Evolutionary conservation across 1,140 invertebrate species (phyloP).

Genomic region (Bicyclus anynana): DNA sequence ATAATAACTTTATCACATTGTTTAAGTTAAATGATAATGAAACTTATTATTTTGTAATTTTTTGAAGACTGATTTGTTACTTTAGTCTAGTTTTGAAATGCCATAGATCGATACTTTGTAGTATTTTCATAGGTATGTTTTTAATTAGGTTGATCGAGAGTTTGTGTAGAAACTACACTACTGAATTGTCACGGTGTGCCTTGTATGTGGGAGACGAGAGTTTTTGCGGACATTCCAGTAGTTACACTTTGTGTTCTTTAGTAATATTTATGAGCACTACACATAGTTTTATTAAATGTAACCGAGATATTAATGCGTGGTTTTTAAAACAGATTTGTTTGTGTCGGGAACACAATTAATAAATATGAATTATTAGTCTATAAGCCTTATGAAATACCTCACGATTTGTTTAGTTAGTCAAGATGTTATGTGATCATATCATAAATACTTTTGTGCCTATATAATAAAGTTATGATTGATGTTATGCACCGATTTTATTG

Average conservation of each 20-base stretch:
- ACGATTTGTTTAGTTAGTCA: slow-evolving; percentile 61
- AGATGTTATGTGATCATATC: slow-evolving; percentile 67
- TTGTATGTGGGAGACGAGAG: slow-evolving; percentile 63
- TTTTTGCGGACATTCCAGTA: slow-evolving; percentile 74
- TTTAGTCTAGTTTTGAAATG: slow-evolving; percentile 76
- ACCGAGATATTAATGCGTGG: slow-evolving; percentile 18
- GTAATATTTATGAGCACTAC: slow-evolving; percentile 36
- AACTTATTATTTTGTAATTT: slow-evolving; percentile 68
- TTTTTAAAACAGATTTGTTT: slow-evolving; percentile 19
- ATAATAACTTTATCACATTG: slow-evolving; percentile 45
- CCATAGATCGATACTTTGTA: slow-evolving; percentile 73
- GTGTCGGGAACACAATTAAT: slow-evolving; percentile 31
- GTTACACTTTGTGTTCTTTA: slow-evolving; percentile 51
- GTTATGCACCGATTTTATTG: slow-evolving; percentile 46
- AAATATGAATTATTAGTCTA: slow-evolving; percentile 30
- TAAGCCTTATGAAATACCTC: slow-evolving; percentile 47
- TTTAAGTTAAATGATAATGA: slow-evolving; percentile 54
- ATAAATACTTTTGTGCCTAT: slow-evolving; percentile 66
- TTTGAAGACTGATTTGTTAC: slow-evolving; percentile 76
- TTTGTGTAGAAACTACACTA: slow-evolving; percentile 60
- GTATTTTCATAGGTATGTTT: slow-evolving; percentile 46
- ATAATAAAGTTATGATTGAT: slow-evolving; percentile 50
- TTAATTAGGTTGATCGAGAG: slow-evolving; percentile 53
- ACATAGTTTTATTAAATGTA: slow-evolving; percentile 21
- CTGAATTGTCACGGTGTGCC: slow-evolving; percentile 65